Conservation (phyloP, 2,113 vertebrate genomes). For the Passerina amoena region DNA sequence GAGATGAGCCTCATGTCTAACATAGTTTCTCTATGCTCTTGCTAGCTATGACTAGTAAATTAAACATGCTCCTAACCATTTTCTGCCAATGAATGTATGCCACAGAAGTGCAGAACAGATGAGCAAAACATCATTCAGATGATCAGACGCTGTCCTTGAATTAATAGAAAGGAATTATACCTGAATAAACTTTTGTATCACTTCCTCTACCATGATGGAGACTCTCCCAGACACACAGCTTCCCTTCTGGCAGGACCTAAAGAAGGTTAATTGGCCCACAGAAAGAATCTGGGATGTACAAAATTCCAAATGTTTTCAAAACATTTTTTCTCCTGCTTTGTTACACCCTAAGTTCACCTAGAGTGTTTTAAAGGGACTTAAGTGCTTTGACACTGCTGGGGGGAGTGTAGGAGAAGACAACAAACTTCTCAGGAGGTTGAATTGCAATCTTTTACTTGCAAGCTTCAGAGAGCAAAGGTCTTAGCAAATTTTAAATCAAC, state of each 20-base stretch:
- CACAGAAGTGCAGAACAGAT: not conserved
- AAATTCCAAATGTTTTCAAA: not conserved
- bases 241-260: not conserved
- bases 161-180: not conserved
- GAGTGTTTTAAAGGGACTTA: not conserved
- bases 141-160: not conserved
- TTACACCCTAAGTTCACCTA: not conserved
- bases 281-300: not conserved
- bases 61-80: not conserved
- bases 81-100: not conserved
- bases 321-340: not conserved
- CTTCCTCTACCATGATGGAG: not conserved
- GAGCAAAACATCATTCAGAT: not conserved
- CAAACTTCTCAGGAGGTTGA: not conserved
- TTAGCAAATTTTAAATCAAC: not conserved
- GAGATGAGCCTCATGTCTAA: not conserved
- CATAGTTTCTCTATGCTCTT: not conserved
- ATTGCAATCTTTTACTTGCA: not conserved
- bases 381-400: not conserved
- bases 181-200: not conserved
- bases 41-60: not conserved
- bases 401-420: not conserved
- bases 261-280: not conserved
- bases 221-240: not conserved
- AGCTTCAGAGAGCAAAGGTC: not conserved